phyloP scores from a whole-genome alignment of 35 echinoderm and acorn worm genomes.

The Lytechinus variegatus region DNA sequence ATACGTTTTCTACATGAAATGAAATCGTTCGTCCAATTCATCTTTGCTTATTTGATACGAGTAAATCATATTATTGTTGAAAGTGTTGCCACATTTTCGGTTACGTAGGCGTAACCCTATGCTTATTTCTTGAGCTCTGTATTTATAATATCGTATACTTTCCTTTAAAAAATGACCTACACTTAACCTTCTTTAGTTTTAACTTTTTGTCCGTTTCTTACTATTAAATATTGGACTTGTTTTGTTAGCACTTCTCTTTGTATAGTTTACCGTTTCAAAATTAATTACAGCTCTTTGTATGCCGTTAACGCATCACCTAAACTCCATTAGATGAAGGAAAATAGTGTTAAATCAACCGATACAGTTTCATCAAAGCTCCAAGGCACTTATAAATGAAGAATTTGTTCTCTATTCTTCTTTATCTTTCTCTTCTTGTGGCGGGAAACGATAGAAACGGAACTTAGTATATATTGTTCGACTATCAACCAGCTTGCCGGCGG shows the following conservation, averaged over 20 bases:
- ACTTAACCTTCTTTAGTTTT: too few species aligned
- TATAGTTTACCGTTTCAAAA: neutral
- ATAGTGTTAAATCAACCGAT: slow-evolving; percentile 33
- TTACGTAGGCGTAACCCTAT: too few species aligned
- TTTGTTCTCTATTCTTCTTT: neutral
- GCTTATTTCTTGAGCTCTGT: too few species aligned
- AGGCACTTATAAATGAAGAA: slow-evolving; percentile 2
- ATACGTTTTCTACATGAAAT: too few species aligned
- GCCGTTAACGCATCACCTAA: slow-evolving; percentile 38
- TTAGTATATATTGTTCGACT: neutral
- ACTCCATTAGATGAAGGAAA: slow-evolving; percentile 27
- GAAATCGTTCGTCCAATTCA: too few species aligned
- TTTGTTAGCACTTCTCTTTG: neutral
- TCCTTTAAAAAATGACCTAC: too few species aligned
- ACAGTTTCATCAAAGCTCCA: slow-evolving; percentile 36
- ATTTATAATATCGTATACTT: too few species aligned
- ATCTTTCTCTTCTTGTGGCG: neutral
- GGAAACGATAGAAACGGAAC: neutral
- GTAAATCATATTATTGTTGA: too few species aligned
- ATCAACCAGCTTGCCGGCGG: slow-evolving; percentile 6
- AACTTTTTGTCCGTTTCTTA: too few species aligned
- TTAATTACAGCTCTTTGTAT: neutral
- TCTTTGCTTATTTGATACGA: too few species aligned
- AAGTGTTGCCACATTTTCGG: too few species aligned
- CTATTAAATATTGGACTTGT: too few species aligned